Conservation (phyloP, 2,888 invertebrate genomes). For the Cephus pulcher region DNA sequence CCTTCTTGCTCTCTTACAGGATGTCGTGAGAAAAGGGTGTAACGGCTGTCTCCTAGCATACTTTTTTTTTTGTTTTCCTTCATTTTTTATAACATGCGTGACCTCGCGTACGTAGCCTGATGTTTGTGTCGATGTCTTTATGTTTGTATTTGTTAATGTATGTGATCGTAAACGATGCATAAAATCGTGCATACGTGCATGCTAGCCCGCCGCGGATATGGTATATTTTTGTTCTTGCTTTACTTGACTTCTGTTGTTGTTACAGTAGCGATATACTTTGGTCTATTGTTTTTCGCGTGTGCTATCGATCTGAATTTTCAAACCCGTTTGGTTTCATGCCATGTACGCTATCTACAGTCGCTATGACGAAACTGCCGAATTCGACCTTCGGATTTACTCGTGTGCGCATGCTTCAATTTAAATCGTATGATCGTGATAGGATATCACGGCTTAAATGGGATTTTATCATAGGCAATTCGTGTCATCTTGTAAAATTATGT, state of each 20-base stretch:
- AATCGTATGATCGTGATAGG: not conserved
- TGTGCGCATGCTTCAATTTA: not conserved
- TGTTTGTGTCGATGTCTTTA: not conserved
- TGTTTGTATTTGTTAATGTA: not conserved
- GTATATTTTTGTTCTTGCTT: not conserved
- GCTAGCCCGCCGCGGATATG: constrained; percentile 52
- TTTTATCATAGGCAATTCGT: not conserved
- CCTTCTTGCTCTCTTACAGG: not conserved
- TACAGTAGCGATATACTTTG: not conserved
- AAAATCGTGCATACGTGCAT: constrained; percentile 29
- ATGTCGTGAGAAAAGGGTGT: constrained; percentile 9
- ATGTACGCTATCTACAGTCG: not conserved
- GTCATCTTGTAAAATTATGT: not conserved
- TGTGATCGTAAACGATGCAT: not conserved
- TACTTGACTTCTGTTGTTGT: not conserved
- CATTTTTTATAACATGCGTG: not conserved
- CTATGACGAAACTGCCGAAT: not conserved
- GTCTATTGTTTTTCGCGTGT: not conserved
- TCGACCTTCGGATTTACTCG: not conserved
- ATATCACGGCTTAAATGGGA: not conserved
- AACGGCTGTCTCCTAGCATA: not conserved
- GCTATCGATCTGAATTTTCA: not conserved
- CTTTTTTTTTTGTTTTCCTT: not conserved
- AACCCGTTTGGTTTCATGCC: not conserved
- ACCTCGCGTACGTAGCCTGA: not conserved